Base-by-base conservation (phyloP, 2,888 invertebrate genomes). In the Ophioninae sp. region DNA sequence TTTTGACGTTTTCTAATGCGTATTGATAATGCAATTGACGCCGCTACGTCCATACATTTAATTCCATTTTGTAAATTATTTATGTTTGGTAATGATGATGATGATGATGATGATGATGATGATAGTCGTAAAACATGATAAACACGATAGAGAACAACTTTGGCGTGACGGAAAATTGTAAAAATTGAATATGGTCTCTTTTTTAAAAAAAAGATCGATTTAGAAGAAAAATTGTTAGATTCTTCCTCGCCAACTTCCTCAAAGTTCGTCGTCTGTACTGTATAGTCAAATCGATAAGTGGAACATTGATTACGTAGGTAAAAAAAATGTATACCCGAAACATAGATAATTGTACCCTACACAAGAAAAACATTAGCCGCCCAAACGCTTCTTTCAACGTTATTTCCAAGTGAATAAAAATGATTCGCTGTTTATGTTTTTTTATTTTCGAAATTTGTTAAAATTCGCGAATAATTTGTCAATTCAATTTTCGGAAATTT, bases 291-390 rank as follows among this genome's bases (percentile, higher is more conserved):
- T 23, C 10, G 69, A 58, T 10, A 64, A 67, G 58, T 23, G 2
- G 10, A 23, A 63, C 10, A 58, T 10, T 68, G n/a, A 41, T 61
- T 39, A 37, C 44, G 37, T 17, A 61, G 37, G n/a, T 56, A 6
- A n/a, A 23, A 63, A 67, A 20, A 30, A 23, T 51, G 64, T 23
- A 41, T 68, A 63, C 74, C 67, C 63, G 72, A 84, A 84, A 81
- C 79, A 81, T 81, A 84, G 72, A 79, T 79, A 72, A 79, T 56
- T n/a, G 8, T 22, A 56, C 51, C 59, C 44, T 58, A 30, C 13
- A 6, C 0, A 37, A 67, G 3, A 39, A 41, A 58, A 71, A 56
- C 20, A 56, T 7, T n/a, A n/a, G 41, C 2, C 0, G 22, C 20
- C 39, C 63, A 56, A 58, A 59, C 39, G 20, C 56, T n/a, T n/a